phyloP scores from a whole-genome alignment of 2,797 vertebrate genomes.

The Dallia pectoralis region DNA sequence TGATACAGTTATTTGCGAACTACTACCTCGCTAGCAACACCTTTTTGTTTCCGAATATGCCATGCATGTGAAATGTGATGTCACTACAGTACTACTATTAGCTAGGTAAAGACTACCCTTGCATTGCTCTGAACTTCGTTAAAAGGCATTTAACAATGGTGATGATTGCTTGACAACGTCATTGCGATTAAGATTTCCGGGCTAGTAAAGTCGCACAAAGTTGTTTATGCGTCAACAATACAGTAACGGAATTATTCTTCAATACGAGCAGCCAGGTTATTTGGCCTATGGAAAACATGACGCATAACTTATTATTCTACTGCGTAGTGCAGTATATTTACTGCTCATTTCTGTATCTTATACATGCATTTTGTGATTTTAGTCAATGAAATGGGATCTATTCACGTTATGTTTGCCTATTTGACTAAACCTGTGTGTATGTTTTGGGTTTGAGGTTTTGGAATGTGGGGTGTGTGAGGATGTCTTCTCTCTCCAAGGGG shows the following conservation, averaged over 20 bases:
- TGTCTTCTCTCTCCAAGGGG: conserved; percentile 95
- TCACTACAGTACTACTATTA: too few relatives aligned
- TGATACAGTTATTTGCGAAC: too few relatives aligned
- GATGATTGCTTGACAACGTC: not conserved
- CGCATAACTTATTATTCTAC: not conserved
- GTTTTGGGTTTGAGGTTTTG: conserved; percentile 75
- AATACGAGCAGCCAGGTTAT: not conserved
- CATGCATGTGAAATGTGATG: not conserved
- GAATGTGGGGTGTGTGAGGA: conserved; percentile 99
- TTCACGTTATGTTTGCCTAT: not conserved
- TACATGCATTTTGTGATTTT: not conserved
- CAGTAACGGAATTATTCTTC: not conserved
- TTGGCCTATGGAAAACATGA: not conserved
- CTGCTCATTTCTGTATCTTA: not conserved
- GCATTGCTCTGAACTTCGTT: not conserved
- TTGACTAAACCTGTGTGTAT: not conserved
- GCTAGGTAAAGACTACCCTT: not conserved
- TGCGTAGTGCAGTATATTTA: not conserved
- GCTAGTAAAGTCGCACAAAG: not conserved
- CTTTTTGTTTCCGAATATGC: not conserved
- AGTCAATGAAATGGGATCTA: not conserved
- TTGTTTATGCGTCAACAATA: not conserved
- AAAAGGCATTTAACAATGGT: not conserved
- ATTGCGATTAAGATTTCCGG: not conserved
- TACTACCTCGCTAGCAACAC: too few relatives aligned